Evolutionary conservation across 2,888 invertebrate species (phyloP).

Genomic region (Agonopterix subpropinquella): DNA sequence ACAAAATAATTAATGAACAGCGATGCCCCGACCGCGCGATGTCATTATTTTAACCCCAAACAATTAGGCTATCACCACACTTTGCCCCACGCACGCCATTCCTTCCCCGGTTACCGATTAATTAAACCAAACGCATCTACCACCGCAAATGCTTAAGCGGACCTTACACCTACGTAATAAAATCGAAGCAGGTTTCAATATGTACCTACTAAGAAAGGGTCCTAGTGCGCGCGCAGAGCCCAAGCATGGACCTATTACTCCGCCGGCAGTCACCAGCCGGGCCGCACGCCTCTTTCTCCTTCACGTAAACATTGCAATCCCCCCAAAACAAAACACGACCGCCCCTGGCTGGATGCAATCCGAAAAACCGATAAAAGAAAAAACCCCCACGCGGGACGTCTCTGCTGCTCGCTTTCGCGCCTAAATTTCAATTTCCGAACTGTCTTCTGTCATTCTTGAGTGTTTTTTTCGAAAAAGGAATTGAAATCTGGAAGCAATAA

Average conservation of each 20-base stretch:
- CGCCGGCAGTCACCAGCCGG: slow-evolving; percentile 71
- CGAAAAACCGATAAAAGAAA: slow-evolving; percentile 27
- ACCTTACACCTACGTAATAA: slow-evolving; percentile 56
- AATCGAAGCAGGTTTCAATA: slow-evolving; percentile 44
- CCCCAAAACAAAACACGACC: slow-evolving; percentile 59
- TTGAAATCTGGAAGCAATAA: slow-evolving; percentile 55
- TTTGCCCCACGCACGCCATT: too few species aligned
- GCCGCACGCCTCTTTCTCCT: slow-evolving; percentile 56
- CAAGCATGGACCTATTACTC: slow-evolving; percentile 46
- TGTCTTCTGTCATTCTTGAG: slow-evolving; percentile 35
- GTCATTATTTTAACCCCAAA: too few species aligned
- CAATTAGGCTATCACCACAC: too few species aligned
- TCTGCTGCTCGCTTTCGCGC: slow-evolving; percentile 16
- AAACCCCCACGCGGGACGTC: slow-evolving; percentile 11
- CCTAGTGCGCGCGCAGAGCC: slow-evolving; percentile 58
- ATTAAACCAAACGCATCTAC: not conserved
- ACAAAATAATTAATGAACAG: too few species aligned
- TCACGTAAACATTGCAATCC: slow-evolving; percentile 52
- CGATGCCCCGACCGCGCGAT: too few species aligned
- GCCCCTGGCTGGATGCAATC: slow-evolving; percentile 60
- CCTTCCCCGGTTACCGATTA: not conserved
- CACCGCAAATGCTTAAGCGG: not conserved
- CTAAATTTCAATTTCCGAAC: slow-evolving; percentile 24
- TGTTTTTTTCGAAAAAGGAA: slow-evolving; percentile 32
- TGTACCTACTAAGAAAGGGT: slow-evolving; percentile 2